A percentile compares a stretch with the other conserved stretches of the same genome.
These are phyloP conservation scores for Scaptomyza tumidula DNA, from an alignment of 2,888 invertebrate genomes.

Conservation along the genomic window DNA sequence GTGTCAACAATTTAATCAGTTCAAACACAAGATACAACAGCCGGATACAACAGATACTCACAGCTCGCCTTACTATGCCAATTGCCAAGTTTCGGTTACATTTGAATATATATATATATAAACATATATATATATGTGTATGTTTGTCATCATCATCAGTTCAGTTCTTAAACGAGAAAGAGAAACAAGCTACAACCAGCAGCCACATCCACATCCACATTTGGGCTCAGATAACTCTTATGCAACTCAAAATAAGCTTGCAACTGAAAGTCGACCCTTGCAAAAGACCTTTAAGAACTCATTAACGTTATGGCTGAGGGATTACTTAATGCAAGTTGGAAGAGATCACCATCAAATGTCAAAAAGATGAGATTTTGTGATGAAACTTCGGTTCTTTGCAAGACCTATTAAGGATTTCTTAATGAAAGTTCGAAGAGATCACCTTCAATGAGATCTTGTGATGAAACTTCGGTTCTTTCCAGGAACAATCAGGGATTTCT, in stretches of 20 bases:
- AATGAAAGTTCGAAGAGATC: background rate
- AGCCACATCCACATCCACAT: slow-evolving; percentile 24
- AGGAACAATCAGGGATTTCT: no score
- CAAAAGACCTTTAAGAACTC: background rate
- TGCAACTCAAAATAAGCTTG: background rate
- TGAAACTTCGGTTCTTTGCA: no score
- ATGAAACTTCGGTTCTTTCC: no score
- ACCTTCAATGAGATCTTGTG: background rate
- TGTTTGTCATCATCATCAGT: slow-evolving; percentile 42
- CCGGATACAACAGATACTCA: slow-evolving; percentile 34
- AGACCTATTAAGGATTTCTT: no score
- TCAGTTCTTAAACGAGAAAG: background rate
- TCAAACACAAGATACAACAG: slow-evolving; percentile 65
- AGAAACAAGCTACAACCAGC: slow-evolving; percentile 28
- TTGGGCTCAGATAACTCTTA: slow-evolving; percentile 30
- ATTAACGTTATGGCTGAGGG: background rate
- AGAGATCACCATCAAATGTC: background rate
- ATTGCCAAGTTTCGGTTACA: slow-evolving; percentile 54
- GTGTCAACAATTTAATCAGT: slow-evolving; percentile 75
- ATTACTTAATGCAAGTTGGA: no score
- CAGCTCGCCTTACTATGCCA: slow-evolving; percentile 13
- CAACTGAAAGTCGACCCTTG: background rate
- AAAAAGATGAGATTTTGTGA: background rate
- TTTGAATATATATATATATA: slow-evolving; percentile 63
- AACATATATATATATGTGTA: slow-evolving; percentile 1